A percentile compares a stretch with the other conserved stretches of the same genome.
Evolutionary conservation across 2,113 vertebrate species (phyloP).

Genomic region (Circaetus gallicus): DNA sequence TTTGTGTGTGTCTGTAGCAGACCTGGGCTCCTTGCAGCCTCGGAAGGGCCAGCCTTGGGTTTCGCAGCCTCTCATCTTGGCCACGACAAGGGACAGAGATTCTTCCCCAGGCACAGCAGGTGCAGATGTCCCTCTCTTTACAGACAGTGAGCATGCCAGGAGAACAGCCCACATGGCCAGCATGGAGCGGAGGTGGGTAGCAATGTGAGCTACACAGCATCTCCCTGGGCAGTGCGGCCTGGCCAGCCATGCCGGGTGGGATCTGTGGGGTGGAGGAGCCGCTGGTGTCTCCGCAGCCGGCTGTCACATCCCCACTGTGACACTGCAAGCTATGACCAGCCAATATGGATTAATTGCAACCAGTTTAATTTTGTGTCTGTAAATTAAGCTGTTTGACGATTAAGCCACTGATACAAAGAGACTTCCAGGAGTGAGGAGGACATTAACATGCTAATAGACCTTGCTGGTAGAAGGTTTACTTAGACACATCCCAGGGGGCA

Average conservation of each 20-base stretch:
- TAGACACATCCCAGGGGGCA: not conserved
- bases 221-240: not conserved
- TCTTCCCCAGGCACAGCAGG: not conserved
- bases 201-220: rapidly evolving
- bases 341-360: not conserved
- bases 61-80: not conserved
- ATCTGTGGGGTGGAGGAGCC: not conserved
- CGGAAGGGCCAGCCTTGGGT: not conserved
- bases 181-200: rapidly evolving
- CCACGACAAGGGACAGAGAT: not conserved
- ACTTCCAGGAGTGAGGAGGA: not conserved
- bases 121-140: not conserved
- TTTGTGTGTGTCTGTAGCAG: rapidly evolving
- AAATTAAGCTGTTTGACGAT: not conserved
- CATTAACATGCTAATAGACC: not conserved
- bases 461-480: slow-evolving; percentile 16
- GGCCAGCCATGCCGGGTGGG: rapidly evolving
- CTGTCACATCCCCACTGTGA: not conserved
- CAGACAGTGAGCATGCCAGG: not conserved
- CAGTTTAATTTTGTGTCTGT: not conserved
- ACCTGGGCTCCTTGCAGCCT: not conserved
- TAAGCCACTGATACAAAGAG: not conserved
- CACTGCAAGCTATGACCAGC: not conserved
- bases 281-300: not conserved
- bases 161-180: not conserved